Evolutionary conservation across 1,140 invertebrate species (phyloP), one percentile per base, ranked within the genome.

Genomic region (Plutomurus gul): DNA sequence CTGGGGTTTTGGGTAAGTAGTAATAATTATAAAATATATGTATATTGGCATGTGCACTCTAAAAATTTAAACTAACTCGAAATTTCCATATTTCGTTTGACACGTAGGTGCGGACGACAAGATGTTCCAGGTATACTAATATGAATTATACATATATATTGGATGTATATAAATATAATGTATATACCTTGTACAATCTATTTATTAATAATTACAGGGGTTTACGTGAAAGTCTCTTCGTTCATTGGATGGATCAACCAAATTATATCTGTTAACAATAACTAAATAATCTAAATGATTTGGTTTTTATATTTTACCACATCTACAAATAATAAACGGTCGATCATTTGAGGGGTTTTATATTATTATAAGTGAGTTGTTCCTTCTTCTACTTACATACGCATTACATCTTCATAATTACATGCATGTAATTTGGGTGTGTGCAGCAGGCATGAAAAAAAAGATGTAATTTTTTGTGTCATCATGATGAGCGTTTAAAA

Each of bases 241-340:
- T 97, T 96, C 87, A 96, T 97, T 81, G 95, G 95, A 60, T 97
- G 95, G 95, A 96, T 97, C 85, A 97, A 97, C 88, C 95, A 96
- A 89, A 97, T 97, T 75, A 96, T 97, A 84, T 96, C 94, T 85
- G 95, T 96, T 77, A 96, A 96, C 88, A 96, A 79, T 37, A 77
- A 72, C 18, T 65, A 65, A 65, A n/a, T 5, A 4, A 33, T 25
- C 7, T 25, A 22, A 65, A 65, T 33, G 36, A n/a, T 65, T 33
- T n/a, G n/a, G 30, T 65, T 65, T 65, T 33, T 65, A 65, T 16
- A 18, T 65, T 51, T 33, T 36, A 65, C 56, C 18, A 30, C 56
- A 30, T 36, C 36, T n/a, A n/a, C n/a, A 33, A 2, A 43, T 8
- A 65, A 65, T 65, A 65, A 65, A 65, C 30, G 56, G 56, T 65